These are phyloP conservation scores for Chelon auratus DNA, from an alignment of 2,797 vertebrate species.

Conservation along the genomic window DNA sequence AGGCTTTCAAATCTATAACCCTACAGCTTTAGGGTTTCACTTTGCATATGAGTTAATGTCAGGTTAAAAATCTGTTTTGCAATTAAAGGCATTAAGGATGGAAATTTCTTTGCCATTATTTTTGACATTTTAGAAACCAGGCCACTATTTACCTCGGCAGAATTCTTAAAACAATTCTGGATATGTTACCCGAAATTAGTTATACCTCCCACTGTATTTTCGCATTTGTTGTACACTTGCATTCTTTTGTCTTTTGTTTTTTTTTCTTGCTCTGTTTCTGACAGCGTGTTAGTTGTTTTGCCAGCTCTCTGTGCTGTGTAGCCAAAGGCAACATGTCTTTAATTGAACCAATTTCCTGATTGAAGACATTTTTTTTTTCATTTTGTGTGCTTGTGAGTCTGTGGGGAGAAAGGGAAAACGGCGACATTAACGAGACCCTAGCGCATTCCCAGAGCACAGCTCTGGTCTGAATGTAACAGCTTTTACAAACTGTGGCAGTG, in stretches of 20 bases:
- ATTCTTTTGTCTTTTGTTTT: background rate
- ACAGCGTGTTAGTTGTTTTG: constrained; percentile 26
- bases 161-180: background rate
- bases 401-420: constrained; percentile 25
- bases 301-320: constrained; percentile 21
- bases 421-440: constrained; percentile 12
- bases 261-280: constrained; percentile 17
- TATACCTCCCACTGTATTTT: background rate
- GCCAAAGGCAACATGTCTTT: constrained; percentile 50
- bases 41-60: background rate
- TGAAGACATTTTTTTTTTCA: constrained; percentile 28
- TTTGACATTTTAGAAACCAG: too few relatives aligned
- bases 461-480: constrained; percentile 12
- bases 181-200: background rate
- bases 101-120: too few relatives aligned
- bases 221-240: constrained; percentile 5
- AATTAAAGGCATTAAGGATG: too few relatives aligned
- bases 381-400: constrained; percentile 27
- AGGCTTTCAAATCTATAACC: background rate
- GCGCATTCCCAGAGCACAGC: constrained; percentile 11
- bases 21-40: background rate
- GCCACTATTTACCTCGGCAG: too few relatives aligned
- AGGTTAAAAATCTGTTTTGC: background rate
- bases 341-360: constrained; percentile 34
- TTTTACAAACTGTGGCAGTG: constrained; percentile 7